These are phyloP conservation scores for Enteromius unitaeniatus DNA, from an alignment of 2,797 vertebrate species.

Conservation along the genomic window DNA sequence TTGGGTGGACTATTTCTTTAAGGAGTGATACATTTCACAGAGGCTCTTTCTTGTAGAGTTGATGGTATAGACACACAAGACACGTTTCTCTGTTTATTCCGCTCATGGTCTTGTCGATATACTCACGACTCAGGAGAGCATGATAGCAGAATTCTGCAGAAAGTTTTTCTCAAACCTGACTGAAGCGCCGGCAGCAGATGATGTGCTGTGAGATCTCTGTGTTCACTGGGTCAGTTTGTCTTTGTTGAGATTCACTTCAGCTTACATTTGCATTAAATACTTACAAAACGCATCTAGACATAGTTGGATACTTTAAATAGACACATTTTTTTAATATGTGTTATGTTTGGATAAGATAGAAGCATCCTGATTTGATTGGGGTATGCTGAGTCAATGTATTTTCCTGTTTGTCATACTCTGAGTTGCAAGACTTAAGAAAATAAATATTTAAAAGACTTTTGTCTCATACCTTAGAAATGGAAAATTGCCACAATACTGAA, in stretches of 20 bases:
- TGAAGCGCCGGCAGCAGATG: neutral
- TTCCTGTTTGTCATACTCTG: too few species aligned
- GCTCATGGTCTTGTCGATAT: neutral
- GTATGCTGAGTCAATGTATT: neutral
- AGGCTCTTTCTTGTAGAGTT: neutral
- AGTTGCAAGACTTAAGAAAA: neutral
- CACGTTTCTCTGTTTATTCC: constrained; percentile 31
- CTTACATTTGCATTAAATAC: neutral
- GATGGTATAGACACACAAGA: neutral
- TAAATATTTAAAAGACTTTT: neutral
- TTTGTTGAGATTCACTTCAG: neutral
- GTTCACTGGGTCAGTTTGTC: neutral
- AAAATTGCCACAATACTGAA: neutral
- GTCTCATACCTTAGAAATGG: neutral
- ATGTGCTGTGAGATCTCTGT: neutral
- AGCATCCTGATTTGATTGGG: neutral
- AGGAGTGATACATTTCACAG: neutral
- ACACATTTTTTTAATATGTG: neutral
- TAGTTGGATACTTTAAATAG: neutral
- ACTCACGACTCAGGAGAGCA: neutral
- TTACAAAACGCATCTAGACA: neutral
- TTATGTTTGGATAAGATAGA: neutral
- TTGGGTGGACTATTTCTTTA: neutral
- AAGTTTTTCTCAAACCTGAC: neutral
- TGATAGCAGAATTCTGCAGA: neutral